Evolutionary conservation across 2,797 vertebrate genomes (phyloP).

Genomic region (Pseudochirops corinnae): DNA sequence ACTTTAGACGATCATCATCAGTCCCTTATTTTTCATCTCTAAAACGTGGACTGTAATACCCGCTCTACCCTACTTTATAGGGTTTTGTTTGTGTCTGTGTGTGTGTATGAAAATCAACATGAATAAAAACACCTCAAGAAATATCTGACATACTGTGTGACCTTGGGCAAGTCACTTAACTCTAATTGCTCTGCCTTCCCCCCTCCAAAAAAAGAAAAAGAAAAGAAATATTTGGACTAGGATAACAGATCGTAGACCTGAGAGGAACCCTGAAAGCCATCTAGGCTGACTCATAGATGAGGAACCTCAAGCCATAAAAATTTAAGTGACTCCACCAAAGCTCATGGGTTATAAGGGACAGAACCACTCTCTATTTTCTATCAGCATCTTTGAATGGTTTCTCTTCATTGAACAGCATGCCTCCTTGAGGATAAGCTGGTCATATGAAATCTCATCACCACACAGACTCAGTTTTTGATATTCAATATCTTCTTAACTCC

Average conservation of each 20-base stretch:
- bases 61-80: neutral
- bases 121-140: neutral
- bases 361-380: neutral
- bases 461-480: neutral
- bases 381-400: neutral
- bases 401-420: neutral
- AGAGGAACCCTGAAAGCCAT: neutral
- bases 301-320: constrained; percentile 2
- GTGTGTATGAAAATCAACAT: neutral
- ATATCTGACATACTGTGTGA: neutral
- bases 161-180: no score
- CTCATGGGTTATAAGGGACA: neutral
- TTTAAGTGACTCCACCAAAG: neutral
- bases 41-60: neutral
- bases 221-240: neutral
- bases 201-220: no score
- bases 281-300: neutral
- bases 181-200: no score
- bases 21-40: neutral
- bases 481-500: neutral
- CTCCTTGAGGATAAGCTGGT: neutral
- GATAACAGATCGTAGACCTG: neutral
- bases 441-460: neutral
- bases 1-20: neutral
- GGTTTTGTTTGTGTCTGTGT: neutral